Evolutionary conservation across 2,888 invertebrate genomes (phyloP), one percentile per base, ranked within the genome.

Genomic region (Drosophila paranaensis): DNA sequence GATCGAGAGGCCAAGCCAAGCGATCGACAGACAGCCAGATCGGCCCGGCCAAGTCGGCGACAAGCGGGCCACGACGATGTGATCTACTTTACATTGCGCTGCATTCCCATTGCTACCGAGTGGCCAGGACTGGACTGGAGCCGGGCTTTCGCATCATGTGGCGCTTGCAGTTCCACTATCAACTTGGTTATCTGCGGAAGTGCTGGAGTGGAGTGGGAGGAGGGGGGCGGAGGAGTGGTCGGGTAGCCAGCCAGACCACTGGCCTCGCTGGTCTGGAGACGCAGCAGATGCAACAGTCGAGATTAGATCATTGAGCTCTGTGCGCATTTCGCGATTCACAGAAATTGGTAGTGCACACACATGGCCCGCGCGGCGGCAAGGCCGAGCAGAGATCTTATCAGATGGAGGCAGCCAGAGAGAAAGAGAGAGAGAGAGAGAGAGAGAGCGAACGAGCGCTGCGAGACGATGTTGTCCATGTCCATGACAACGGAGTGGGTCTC

Each of bases 281-380:
- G 64, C 72, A 62, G 62, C 73, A 89, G 89, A 87, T 87, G 82
- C 88, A 84, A 30, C 54, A 82, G 77, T 67, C 57, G 68, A 74
- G 87, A 87, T 87, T 83, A 89, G 89, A 89, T 89, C 83, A 69
- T 71, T 71, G 77, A 51, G 64, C 37, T 56, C 79, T 37, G 54
- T 63, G 70, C 74, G 82, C 69, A 37, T 60, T 77, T 74, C 70
- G 82, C 82, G 81, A 81, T 87, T 87, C 86, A 87, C 80, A 77
- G 85, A 84, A 89, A 87, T 86, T 84, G 81, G 80, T 82, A 78
- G 74, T 79, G 82, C 83, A 86, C 89, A 88, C 89, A 88, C 89
- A 85, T 88, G 85, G 77, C n/a, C 54, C 40, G 48, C 54, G 33
- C 33, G 10, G 70, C 61, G 62, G 71, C 68, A 72, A 77, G 73